Percentiles rank a stretch among this genome's conserved stretches.
Evolutionary conservation across 2,888 invertebrate genomes (phyloP).

Genomic region (Creontiades dilutus): DNA sequence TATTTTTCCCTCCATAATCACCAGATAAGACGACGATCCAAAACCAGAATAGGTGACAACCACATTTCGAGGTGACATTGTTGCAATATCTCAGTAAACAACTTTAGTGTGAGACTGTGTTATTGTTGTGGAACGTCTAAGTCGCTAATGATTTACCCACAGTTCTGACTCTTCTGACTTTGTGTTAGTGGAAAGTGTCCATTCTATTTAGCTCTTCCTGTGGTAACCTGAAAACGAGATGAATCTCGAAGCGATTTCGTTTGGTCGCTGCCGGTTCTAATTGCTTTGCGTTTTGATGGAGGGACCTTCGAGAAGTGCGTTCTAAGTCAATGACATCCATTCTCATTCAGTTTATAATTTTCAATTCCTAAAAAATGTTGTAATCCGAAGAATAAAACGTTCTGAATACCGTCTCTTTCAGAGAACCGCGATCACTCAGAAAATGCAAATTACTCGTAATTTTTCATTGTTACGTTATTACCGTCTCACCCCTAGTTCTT

Average conservation of each 20-base stretch:
- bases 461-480: too few relatives aligned
- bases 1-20: too few relatives aligned
- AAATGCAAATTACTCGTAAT: too few relatives aligned
- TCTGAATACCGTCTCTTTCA: too few relatives aligned
- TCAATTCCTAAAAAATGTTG: too few relatives aligned
- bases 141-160: constrained; percentile 2
- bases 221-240: background rate
- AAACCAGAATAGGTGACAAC: too few relatives aligned
- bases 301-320: constrained; percentile 15
- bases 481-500: too few relatives aligned
- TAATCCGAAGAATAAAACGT: too few relatives aligned
- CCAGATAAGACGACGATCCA: too few relatives aligned
- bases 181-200: constrained; percentile 1
- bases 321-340: background rate
- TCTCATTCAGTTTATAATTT: background rate
- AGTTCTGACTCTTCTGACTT: background rate
- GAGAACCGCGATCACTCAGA: too few relatives aligned
- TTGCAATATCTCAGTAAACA: background rate
- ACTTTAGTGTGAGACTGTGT: background rate
- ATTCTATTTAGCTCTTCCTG: background rate
- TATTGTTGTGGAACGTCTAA: constrained; percentile 11
- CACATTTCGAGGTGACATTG: background rate
- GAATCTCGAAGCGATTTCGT: constrained; percentile 4
- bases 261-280: background rate
- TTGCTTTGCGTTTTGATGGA: background rate